Percentiles rank a stretch among this genome's conserved stretches.
These are phyloP conservation scores for Andrena haemorrhoa DNA, from an alignment of 2,888 invertebrate genomes.

Conservation along the genomic window DNA sequence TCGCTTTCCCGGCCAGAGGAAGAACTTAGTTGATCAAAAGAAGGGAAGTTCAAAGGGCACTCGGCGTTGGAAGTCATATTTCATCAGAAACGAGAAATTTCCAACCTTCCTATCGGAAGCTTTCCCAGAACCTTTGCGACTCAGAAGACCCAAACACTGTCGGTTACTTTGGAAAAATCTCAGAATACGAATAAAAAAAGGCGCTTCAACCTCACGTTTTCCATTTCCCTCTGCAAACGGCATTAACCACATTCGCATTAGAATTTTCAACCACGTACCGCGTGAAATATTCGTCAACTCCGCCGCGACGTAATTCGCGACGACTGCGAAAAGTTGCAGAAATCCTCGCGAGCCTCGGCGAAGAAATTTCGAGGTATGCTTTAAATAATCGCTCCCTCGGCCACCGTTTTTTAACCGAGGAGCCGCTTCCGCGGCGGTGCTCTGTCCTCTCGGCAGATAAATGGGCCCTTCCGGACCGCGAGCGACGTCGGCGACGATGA, in stretches of 20 bases:
- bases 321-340: background rate
- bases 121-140: too few species aligned
- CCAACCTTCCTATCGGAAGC: too few species aligned
- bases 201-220: too few species aligned
- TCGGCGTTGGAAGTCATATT: too few species aligned
- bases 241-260: background rate
- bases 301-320: background rate
- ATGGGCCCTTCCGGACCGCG: conserved; percentile 44
- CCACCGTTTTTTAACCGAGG: background rate
- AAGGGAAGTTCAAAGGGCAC: background rate
- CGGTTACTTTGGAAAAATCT: too few species aligned
- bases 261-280: background rate
- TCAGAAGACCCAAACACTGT: too few species aligned
- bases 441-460: conserved; percentile 39
- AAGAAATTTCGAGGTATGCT: background rate
- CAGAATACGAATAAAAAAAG: too few species aligned
- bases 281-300: background rate
- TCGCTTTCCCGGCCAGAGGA: background rate
- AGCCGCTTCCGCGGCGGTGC: background rate
- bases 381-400: conserved; percentile 8
- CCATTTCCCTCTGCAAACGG: too few species aligned
- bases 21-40: background rate
- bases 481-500: conserved; percentile 34
- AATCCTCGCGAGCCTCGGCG: background rate
- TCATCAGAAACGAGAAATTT: too few species aligned